These are phyloP conservation scores for Amia ocellicauda DNA, from an alignment of 2,113 vertebrate species.

Conservation along the genomic window DNA sequence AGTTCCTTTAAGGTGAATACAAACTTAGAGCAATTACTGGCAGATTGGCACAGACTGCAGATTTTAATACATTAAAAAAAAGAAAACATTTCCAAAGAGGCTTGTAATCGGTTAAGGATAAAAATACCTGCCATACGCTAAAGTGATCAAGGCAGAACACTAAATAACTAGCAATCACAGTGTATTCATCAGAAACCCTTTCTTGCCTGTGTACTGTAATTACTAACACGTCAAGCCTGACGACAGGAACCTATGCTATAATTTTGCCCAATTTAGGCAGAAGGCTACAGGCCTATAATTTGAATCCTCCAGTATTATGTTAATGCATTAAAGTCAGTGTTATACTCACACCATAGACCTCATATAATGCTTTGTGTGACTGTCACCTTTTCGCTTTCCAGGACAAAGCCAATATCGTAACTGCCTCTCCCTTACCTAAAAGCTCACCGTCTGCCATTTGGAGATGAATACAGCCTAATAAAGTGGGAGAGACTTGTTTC, in stretches of 20 bases:
- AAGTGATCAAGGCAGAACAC: slow-evolving; percentile 50
- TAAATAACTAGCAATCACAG: slow-evolving; percentile 68
- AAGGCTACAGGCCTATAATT: slow-evolving; percentile 61
- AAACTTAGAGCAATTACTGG: too few relatives aligned
- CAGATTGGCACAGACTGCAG: too few relatives aligned
- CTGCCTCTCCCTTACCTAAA: too few relatives aligned
- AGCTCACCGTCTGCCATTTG: too few relatives aligned
- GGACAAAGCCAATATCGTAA: too few relatives aligned
- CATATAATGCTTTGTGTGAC: slow-evolving; percentile 14
- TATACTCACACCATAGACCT: slow-evolving; percentile 42
- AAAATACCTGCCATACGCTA: slow-evolving; percentile 53
- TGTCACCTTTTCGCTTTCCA: too few relatives aligned
- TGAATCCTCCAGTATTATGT: slow-evolving; percentile 62
- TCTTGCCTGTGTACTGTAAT: slow-evolving; percentile 58
- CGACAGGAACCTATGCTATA: slow-evolving; percentile 58
- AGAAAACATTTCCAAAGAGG: background rate
- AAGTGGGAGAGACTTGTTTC: too few relatives aligned
- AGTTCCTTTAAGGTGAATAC: too few relatives aligned
- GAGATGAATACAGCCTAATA: too few relatives aligned
- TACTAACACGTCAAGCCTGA: slow-evolving; percentile 58
- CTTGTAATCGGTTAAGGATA: slow-evolving; percentile 16
- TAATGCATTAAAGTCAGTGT: slow-evolving; percentile 49
- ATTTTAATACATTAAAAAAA: too few relatives aligned
- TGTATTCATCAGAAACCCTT: slow-evolving; percentile 59
- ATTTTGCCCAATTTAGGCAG: slow-evolving; percentile 67